phyloP scores from a whole-genome alignment of 2,113 vertebrate genomes.

The Odocoileus virginianus region DNA sequence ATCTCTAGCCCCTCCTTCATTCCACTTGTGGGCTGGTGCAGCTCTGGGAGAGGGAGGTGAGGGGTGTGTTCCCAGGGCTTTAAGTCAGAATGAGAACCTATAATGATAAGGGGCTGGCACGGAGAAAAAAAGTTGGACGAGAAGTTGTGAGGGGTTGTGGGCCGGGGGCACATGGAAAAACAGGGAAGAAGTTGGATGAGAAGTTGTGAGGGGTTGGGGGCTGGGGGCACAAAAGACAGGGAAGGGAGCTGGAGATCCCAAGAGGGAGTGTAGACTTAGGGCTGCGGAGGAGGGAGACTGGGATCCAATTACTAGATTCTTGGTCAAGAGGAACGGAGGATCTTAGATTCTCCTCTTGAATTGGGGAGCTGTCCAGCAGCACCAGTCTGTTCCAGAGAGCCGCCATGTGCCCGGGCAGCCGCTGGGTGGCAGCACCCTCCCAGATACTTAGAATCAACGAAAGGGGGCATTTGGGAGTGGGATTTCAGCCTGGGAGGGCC shows the following conservation, averaged over 20 bases:
- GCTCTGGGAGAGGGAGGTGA: conserved; percentile 15
- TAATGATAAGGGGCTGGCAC: background rate
- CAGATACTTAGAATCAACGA: conserved; percentile 27
- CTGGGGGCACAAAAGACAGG: background rate
- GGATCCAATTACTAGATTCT: background rate
- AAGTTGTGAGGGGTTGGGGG: background rate
- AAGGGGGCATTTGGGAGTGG: conserved; percentile 7
- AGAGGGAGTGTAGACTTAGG: background rate
- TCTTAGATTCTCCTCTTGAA: background rate
- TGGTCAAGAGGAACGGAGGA: background rate
- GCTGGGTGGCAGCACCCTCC: conserved; percentile 66
- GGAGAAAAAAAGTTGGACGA: background rate
- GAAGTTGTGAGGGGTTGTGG: background rate
- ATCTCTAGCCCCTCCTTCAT: conserved; percentile 24
- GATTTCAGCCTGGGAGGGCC: background rate
- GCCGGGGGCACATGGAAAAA: background rate
- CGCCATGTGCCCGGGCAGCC: conserved; percentile 49
- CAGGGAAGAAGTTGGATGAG: background rate
- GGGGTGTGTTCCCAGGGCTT: background rate
- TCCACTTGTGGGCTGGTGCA: background rate
- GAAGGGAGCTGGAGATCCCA: background rate
- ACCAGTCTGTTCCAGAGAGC: background rate
- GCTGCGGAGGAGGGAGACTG: background rate
- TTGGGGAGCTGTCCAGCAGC: conserved; percentile 65
- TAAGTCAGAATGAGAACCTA: background rate